Evolutionary conservation across 2,797 vertebrate genomes (phyloP).

Genomic region (Megalops cyprinoides): DNA sequence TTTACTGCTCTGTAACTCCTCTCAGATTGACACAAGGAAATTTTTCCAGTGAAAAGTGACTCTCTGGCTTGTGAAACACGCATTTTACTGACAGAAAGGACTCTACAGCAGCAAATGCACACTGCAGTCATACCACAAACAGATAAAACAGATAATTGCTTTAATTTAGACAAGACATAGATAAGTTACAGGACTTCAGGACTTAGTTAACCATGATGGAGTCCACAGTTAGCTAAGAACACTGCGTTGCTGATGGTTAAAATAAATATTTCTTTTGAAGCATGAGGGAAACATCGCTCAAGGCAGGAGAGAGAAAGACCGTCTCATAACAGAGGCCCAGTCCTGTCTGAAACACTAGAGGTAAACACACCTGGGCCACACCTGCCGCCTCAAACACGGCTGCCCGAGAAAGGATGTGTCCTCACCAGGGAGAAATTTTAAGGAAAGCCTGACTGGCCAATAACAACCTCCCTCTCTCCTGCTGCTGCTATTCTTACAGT

Average conservation of each 20-base stretch:
- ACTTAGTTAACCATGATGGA: no score
- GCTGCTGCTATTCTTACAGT: background rate
- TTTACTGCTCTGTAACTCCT: no score
- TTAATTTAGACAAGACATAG: background rate
- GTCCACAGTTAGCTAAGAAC: no score
- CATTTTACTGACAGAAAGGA: no score
- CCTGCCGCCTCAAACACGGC: conserved; percentile 38
- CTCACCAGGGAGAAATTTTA: conserved; percentile 23
- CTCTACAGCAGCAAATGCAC: conserved; percentile 20
- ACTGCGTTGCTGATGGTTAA: background rate
- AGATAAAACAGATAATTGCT: no score
- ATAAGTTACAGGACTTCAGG: no score
- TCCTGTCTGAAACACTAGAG: conserved; percentile 34
- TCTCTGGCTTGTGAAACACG: conserved; percentile 43
- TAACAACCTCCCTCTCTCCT: background rate
- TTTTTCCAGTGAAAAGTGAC: conserved; percentile 57
- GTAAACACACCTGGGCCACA: conserved; percentile 33
- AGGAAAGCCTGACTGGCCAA: conserved; percentile 21
- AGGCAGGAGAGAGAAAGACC: conserved; percentile 6
- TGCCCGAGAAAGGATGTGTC: conserved; percentile 33
- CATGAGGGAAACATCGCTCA: conserved; percentile 7
- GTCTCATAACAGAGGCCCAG: background rate
- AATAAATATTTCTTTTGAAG: background rate
- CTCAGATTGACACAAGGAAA: conserved; percentile 52
- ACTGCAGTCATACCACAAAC: no score